phyloP scores from a whole-genome alignment of 2,113 vertebrate genomes.

The Pseudonaja textilis region DNA sequence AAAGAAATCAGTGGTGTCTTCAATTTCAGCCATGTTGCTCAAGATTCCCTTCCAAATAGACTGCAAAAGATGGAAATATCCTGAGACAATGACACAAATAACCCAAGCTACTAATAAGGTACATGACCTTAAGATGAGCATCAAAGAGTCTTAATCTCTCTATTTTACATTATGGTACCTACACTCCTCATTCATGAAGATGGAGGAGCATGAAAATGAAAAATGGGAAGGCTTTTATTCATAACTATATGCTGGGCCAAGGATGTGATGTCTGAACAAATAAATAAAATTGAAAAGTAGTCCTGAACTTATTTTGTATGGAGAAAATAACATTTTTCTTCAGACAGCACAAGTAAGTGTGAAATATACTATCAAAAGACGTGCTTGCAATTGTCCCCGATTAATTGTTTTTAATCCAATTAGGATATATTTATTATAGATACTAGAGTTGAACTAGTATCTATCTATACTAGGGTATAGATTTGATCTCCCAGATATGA shows the following conservation, averaged over 20 bases:
- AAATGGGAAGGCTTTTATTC: not conserved
- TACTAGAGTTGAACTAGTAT: not conserved
- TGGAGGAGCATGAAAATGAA: no score
- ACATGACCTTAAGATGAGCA: not conserved
- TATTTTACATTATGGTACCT: not conserved
- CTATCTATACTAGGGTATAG: no score
- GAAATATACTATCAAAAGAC: not conserved
- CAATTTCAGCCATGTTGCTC: conserved; percentile 73
- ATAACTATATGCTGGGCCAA: not conserved
- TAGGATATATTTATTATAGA: not conserved
- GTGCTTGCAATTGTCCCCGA: not conserved
- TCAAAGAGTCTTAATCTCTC: no score
- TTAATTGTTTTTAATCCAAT: not conserved
- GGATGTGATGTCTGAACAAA: not conserved
- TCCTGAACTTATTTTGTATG: not conserved
- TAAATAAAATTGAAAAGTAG: not conserved
- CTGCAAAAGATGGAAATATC: conserved; percentile 50
- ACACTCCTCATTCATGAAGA: not conserved
- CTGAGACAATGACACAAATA: not conserved
- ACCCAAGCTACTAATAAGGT: not conserved
- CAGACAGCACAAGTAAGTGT: not conserved
- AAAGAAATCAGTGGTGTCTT: conserved; percentile 82
- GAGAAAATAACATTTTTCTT: not conserved
- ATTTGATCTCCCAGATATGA: not conserved
- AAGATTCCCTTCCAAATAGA: conserved; percentile 81